phyloP scores from a whole-genome alignment of 2,888 invertebrate species.

The Amphipoea oculea region DNA sequence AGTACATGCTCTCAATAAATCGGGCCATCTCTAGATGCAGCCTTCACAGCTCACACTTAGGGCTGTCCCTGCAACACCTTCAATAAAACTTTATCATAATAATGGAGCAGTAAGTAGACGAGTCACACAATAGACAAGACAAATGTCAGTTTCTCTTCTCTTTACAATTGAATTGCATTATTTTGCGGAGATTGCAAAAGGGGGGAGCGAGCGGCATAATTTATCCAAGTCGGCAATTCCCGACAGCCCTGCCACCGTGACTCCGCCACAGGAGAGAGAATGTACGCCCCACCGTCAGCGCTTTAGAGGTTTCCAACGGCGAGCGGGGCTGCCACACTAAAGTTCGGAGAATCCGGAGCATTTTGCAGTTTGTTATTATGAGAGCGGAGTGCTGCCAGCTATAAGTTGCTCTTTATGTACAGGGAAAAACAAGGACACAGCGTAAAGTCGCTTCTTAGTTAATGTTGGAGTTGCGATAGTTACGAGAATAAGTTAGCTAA shows the following conservation, averaged over 20 bases:
- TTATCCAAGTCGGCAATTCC: constrained; percentile 86
- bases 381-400: constrained; percentile 80
- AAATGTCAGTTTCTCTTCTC: constrained; percentile 82
- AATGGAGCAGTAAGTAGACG: constrained; percentile 65
- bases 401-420: constrained; percentile 84
- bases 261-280: constrained; percentile 83
- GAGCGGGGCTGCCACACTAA: constrained; percentile 82
- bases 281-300: constrained; percentile 87
- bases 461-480: constrained; percentile 65
- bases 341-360: constrained; percentile 87
- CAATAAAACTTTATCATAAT: constrained; percentile 63
- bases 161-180: constrained; percentile 86
- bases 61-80: constrained; percentile 56
- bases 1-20: constrained; percentile 66
- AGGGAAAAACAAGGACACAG: constrained; percentile 78
- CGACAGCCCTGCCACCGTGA: constrained; percentile 85
- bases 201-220: constrained; percentile 85
- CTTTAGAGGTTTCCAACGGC: constrained; percentile 86
- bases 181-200: constrained; percentile 86
- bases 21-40: constrained; percentile 61
- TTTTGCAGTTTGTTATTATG: constrained; percentile 88
- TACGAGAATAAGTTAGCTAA: constrained; percentile 64
- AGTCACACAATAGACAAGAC: constrained; percentile 80
- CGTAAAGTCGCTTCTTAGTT: constrained; percentile 66
- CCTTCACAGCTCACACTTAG: constrained; percentile 58